Percentiles rank a stretch among this genome's conserved stretches.
These are phyloP conservation scores for Eupristina koningsbergeri DNA, from an alignment of 1,140 invertebrate genomes.

Conservation along the genomic window DNA sequence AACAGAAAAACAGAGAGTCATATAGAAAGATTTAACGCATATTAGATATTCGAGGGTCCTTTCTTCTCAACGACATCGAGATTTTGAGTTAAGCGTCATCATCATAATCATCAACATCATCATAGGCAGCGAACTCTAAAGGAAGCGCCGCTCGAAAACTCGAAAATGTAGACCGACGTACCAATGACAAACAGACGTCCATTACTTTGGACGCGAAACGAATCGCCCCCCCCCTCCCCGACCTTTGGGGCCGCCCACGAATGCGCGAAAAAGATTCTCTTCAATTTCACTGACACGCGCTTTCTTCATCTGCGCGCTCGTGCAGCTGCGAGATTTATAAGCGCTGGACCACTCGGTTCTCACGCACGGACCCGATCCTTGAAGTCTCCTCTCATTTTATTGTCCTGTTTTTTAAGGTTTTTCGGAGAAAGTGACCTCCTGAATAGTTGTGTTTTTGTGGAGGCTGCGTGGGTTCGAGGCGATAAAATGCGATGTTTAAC, in stretches of 20 bases:
- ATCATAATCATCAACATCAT: not conserved
- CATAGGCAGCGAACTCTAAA: not conserved
- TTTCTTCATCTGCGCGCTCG: constrained; percentile 15
- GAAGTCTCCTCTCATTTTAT: not conserved
- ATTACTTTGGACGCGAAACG: constrained; percentile 44
- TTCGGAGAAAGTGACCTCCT: constrained; percentile 28
- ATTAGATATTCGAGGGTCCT: not conserved
- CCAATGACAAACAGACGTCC: constrained; percentile 33
- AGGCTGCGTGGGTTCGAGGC: not conserved
- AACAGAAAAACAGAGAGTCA: too few species aligned
- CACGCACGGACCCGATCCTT: not conserved
- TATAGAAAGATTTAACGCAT: not conserved
- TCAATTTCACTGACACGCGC: constrained; percentile 38
- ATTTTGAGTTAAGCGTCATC: not conserved
- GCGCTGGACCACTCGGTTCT: not conserved
- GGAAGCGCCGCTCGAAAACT: constrained; percentile 7
- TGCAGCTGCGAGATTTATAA: constrained; percentile 19
- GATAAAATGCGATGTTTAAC: constrained; percentile 34
- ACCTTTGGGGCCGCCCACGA: constrained; percentile 30
- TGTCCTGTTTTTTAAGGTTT: constrained; percentile 26
- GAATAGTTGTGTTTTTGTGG: not conserved
- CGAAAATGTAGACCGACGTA: constrained; percentile 33
- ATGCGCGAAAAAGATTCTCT: constrained; percentile 35
- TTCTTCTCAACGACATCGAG: not conserved
- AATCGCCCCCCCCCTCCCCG: constrained; percentile 28